These are phyloP conservation scores for Propithecus deckenii DNA, from an alignment of 2,797 vertebrate genomes.

Conservation along the genomic window DNA sequence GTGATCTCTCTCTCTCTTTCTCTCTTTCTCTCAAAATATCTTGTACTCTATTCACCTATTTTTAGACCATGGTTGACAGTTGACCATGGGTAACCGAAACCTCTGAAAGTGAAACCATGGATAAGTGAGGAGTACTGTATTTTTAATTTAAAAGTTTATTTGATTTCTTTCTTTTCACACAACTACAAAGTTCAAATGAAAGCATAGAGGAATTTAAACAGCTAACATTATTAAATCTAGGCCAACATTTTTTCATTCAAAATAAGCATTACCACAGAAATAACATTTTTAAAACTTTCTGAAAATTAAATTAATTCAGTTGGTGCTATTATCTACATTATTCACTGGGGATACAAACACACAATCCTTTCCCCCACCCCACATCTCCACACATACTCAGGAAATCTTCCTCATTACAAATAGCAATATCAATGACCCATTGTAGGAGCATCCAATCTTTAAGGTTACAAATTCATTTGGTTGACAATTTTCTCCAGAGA, in stretches of 20 bases:
- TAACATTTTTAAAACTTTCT: neutral
- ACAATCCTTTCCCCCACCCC: rapidly evolving
- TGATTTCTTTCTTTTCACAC: neutral
- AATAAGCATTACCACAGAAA: neutral
- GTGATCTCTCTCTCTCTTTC: neutral
- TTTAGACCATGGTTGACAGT: neutral
- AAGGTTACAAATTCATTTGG: neutral
- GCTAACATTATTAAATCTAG: neutral
- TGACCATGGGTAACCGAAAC: neutral
- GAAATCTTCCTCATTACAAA: neutral
- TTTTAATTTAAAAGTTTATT: neutral
- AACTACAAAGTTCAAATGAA: neutral
- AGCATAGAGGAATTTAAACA: neutral
- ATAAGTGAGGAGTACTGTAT: neutral
- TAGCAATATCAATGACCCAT: neutral
- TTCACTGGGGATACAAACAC: neutral
- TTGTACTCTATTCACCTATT: neutral
- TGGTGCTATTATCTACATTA: neutral
- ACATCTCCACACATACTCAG: neutral
- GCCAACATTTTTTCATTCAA: neutral
- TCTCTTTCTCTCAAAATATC: neutral
- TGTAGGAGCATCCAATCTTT: neutral
- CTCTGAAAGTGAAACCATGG: neutral
- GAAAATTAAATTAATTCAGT: neutral
- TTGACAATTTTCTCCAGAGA: neutral